Evolutionary conservation across 2,888 invertebrate genomes (phyloP).

Genomic region (Meteorus colon): DNA sequence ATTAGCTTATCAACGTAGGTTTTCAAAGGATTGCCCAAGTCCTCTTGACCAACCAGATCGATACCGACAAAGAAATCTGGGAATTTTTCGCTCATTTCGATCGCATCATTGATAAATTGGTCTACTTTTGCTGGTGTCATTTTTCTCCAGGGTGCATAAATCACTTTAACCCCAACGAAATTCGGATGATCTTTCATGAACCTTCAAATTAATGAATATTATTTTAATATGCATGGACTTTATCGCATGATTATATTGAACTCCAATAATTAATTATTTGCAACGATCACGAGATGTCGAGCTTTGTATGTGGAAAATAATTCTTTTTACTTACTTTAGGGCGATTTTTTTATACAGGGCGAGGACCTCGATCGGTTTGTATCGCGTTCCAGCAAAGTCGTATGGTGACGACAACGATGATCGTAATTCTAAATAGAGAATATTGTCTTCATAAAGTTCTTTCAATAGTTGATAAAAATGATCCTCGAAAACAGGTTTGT

Average conservation of each 20-base stretch:
- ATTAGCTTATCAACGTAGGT: constrained; percentile 78
- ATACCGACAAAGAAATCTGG: constrained; percentile 84
- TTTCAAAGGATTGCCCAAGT: constrained; percentile 79
- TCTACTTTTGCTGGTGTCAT: constrained; percentile 73
- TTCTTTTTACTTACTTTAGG: constrained; percentile 62
- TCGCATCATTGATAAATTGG: constrained; percentile 61
- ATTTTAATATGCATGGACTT: no score
- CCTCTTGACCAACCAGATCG: constrained; percentile 88
- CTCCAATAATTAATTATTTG: no score
- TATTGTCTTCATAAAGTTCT: constrained; percentile 79
- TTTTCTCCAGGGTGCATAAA: constrained; percentile 79
- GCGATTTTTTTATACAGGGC: constrained; percentile 77
- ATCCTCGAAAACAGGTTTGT: constrained; percentile 79
- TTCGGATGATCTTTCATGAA: constrained; percentile 79
- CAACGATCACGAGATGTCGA: no score
- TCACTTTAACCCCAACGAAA: constrained; percentile 82
- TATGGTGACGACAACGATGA: constrained; percentile 79
- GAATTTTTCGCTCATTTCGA: constrained; percentile 73
- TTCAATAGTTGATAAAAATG: constrained; percentile 80
- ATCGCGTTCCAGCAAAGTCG: constrained; percentile 79
- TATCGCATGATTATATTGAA: no score
- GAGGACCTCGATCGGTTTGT: constrained; percentile 76
- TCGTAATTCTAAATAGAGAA: constrained; percentile 82
- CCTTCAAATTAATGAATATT: constrained; percentile 53
- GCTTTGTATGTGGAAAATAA: no score